phyloP scores from a whole-genome alignment of 2,888 invertebrate genomes.

The Stenurella melanura region DNA sequence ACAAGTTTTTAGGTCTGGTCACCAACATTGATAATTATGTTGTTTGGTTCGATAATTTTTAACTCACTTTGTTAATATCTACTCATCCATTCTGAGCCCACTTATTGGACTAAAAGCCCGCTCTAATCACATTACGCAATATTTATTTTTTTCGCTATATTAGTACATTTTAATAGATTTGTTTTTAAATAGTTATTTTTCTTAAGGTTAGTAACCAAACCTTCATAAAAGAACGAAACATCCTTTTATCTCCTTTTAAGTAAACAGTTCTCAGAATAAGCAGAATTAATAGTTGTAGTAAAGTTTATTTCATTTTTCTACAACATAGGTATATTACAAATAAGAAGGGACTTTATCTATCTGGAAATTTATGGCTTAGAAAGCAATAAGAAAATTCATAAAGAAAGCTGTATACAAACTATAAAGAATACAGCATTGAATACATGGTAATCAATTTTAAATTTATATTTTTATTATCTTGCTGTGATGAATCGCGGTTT shows the following conservation, averaged over 20 bases:
- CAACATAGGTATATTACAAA: constrained; percentile 10
- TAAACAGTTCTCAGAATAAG: constrained; percentile 9
- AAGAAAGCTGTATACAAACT: constrained; percentile 4
- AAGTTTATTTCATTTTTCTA: constrained; percentile 26
- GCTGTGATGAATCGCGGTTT: constrained; percentile 38
- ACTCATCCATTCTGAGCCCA: no score
- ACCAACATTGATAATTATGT: no score
- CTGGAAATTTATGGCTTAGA: constrained; percentile 15
- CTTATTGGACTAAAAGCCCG: no score
- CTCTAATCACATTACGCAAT: no score
- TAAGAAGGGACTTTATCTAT: constrained; percentile 17
- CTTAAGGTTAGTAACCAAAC: neutral
- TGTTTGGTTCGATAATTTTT: no score
- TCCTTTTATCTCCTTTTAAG: neutral
- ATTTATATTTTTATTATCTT: constrained; percentile 45
- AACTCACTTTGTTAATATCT: no score
- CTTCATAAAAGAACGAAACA: neutral
- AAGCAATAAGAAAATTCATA: constrained; percentile 18
- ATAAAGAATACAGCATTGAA: constrained; percentile 30
- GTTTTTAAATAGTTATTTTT: no score
- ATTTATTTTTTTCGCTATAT: no score
- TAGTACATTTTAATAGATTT: no score
- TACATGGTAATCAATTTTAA: constrained; percentile 41
- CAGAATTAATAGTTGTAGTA: constrained; percentile 22
- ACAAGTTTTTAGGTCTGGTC: no score